Evolutionary conservation across 2,888 invertebrate species (phyloP), one percentile per base, ranked within the genome.

Genomic region (Corbicula japonica): DNA sequence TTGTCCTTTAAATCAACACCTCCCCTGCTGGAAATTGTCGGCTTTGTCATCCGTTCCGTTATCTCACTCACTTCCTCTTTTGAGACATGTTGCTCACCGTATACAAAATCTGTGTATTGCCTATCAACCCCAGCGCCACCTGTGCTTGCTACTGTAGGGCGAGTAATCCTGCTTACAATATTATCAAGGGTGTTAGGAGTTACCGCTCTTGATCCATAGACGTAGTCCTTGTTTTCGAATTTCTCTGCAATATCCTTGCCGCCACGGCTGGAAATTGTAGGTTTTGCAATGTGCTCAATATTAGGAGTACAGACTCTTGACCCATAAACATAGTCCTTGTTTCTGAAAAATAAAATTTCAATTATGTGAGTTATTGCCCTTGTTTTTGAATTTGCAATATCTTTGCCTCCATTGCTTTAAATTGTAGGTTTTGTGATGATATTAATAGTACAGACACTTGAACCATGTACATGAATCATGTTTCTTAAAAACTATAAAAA

Each of bases 81-180:
- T 12, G 77, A 65, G 15, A 90, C 91, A 32, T 71, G 70, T 70
- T 89, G 87, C 18, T 85, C 84, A 8, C 91, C 90, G 46, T 85
- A 85, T 28, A 87, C 86, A 79, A 86, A 86, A 54, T 87, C 85
- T 38, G 88, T 80, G 77, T 90, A 91, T 44, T 85, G 79, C 18
- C 89, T 75, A 38, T 89, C 86, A 8, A 87, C 77, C 8, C 89
- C 90, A 10, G 88, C 86, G 4, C 89, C 90, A 15, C 90, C 90
- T 4, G 87, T 85, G 65, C 89, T 90, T 12, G 90, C 87, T 12
- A 85, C 83, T 0, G 91, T 91, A 6, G 91, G 88, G 18, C 76
- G 69, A n/a, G 89, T 86, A 18, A 91, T 35, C 10, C 91, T 76
- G 12, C 70, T 66, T 1, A 90, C 89, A 38, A 91, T 89, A 30